A percentile compares a stretch with the other conserved stretches of the same genome.
Conservation (phyloP, 2,797 vertebrate genomes). For the Ptychobarbus kaznakovi region DNA sequence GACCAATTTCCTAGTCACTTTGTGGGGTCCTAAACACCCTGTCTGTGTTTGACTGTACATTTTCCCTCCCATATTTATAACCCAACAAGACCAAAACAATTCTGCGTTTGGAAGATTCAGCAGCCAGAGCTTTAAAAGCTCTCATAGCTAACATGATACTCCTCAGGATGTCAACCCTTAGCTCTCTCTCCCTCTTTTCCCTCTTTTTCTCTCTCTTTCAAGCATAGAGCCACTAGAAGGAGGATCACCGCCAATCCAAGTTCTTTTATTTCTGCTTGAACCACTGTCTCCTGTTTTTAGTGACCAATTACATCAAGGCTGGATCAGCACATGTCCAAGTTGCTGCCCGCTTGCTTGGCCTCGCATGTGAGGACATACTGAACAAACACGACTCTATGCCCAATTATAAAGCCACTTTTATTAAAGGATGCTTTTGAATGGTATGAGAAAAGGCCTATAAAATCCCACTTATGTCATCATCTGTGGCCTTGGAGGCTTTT, state of each 20-base stretch:
- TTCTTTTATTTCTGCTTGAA: conserved; percentile 54
- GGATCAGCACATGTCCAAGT: conserved; percentile 32
- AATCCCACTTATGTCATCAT: conserved; percentile 53
- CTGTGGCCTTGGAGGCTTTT: not conserved
- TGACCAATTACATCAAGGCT: conserved; percentile 53
- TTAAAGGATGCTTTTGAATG: conserved; percentile 45
- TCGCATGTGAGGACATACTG: conserved; percentile 53
- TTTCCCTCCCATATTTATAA: conserved; percentile 24
- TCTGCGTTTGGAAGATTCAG: conserved; percentile 19
- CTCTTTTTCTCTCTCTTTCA: not conserved
- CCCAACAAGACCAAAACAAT: conserved; percentile 3
- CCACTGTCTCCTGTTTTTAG: conserved; percentile 50
- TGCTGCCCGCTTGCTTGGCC: conserved; percentile 53
- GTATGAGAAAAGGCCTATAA: conserved; percentile 24
- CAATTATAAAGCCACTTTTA: conserved; percentile 53
- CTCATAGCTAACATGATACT: conserved; percentile 1
- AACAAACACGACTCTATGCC: conserved; percentile 65
- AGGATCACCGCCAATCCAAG: conserved; percentile 41
- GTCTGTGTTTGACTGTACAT: not conserved
- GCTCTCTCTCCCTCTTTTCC: not conserved
- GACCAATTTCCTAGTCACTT: not conserved
- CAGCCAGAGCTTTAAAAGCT: conserved; percentile 4
- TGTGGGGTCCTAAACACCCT: too few species aligned
- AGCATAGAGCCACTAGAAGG: conserved; percentile 22
- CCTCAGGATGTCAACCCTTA: not conserved